A percentile compares a stretch with the other conserved stretches of the same genome.
Conservation (phyloP, 2,797 vertebrate genomes). For the Rachycentron canadum region DNA sequence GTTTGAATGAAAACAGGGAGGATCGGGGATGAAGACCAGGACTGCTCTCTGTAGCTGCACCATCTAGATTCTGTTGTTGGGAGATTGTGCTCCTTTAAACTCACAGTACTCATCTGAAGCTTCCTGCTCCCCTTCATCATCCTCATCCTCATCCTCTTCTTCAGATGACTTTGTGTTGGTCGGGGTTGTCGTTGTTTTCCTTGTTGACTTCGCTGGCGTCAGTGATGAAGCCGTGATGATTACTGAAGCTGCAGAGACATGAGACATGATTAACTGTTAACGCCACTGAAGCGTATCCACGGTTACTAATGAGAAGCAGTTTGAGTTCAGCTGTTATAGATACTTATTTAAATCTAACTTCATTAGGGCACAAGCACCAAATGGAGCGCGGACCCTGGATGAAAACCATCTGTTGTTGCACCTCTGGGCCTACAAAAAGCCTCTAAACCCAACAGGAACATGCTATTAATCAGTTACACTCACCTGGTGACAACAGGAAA, state of each 20-base stretch:
- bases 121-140: conserved; percentile 4
- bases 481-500: no score
- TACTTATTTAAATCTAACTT: not conserved
- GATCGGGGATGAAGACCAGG: no score
- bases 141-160: conserved; percentile 18
- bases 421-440: no score
- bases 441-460: no score
- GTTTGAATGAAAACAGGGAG: no score
- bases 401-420: no score
- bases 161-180: conserved; percentile 35
- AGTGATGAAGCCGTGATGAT: not conserved
- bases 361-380: no score
- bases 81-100: not conserved
- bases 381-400: no score
- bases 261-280: not conserved
- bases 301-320: no score
- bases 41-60: no score
- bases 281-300: not conserved
- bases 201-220: not conserved
- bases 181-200: not conserved
- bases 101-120: conserved; percentile 31
- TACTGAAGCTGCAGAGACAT: conserved; percentile 6
- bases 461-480: no score
- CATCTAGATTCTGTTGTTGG: no score
- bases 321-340: not conserved